Evolutionary conservation across 2,797 vertebrate genomes (phyloP).

Genomic region (Nyctalus aviator): DNA sequence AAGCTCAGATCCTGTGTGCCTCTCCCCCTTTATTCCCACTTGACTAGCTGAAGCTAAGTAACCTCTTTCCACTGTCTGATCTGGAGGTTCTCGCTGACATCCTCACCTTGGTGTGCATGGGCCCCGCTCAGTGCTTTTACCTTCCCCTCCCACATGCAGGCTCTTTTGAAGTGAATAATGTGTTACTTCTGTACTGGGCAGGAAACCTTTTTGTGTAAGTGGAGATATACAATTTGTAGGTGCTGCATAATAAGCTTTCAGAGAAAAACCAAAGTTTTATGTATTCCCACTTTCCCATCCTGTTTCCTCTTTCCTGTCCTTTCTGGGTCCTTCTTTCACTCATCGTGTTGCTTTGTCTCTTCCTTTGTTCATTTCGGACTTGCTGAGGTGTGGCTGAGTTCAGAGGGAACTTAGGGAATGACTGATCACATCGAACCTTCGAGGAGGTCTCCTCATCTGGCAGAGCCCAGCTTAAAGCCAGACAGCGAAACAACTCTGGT

Average conservation of each 20-base stretch:
- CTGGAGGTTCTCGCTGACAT: conserved; percentile 75
- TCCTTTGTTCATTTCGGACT: neutral
- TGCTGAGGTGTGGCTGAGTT: neutral
- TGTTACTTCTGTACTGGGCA: conserved; percentile 67
- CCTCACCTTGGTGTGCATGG: conserved; percentile 44
- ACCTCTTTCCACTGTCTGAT: conserved; percentile 72
- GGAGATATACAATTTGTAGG: conserved; percentile 27
- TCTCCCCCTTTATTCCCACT: conserved; percentile 59
- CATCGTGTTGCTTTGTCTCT: neutral
- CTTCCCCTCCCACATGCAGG: neutral
- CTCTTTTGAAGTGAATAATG: conserved; percentile 67
- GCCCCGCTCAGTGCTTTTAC: conserved; percentile 25
- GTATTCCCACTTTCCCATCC: neutral
- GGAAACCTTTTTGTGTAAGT: conserved; percentile 53
- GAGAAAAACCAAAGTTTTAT: neutral
- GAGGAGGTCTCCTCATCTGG: neutral
- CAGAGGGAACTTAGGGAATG: neutral
- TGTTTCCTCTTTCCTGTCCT: neutral
- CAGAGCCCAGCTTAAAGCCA: neutral
- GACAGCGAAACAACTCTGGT: neutral
- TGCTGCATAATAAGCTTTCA: conserved; percentile 17
- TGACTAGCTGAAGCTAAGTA: conserved; percentile 79
- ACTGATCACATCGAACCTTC: neutral
- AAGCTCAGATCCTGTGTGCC: conserved; percentile 69
- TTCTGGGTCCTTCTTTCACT: neutral